Evolutionary conservation across 2,888 invertebrate genomes (phyloP).

Genomic region (Drosophila nigritarsus): DNA sequence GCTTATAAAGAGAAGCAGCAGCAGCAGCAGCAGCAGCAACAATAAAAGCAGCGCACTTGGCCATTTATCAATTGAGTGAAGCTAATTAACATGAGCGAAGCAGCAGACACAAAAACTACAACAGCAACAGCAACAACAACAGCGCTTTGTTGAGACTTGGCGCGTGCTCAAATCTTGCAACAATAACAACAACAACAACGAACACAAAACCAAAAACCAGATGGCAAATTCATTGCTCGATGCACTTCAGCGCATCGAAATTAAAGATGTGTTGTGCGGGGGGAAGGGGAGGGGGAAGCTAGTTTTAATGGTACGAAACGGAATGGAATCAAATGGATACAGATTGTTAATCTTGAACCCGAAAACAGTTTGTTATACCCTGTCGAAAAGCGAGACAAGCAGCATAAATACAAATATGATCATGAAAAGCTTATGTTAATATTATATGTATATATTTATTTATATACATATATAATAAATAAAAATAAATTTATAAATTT

Average conservation of each 20-base stretch:
- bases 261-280: constrained; percentile 3
- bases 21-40: constrained; percentile 11
- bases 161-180: constrained; percentile 48
- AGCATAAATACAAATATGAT: not conserved
- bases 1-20: constrained; percentile 6
- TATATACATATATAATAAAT: no score
- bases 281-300: not conserved
- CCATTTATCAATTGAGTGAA: constrained; percentile 60
- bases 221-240: constrained; percentile 28
- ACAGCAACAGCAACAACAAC: constrained; percentile 11
- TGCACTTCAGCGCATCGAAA: constrained; percentile 49
- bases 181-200: constrained; percentile 14
- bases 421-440: not conserved
- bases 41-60: constrained; percentile 31
- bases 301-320: constrained; percentile 7
- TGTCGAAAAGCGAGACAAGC: not conserved
- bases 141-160: constrained; percentile 30
- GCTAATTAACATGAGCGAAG: constrained; percentile 52
- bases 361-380: constrained; percentile 27
- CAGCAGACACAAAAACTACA: constrained; percentile 12
- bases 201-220: constrained; percentile 16
- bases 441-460: no score
- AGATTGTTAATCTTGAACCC: constrained; percentile 5
- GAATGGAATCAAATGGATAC: constrained; percentile 13
- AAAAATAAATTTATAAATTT: not conserved